Evolutionary conservation across 2,113 vertebrate genomes (phyloP), one percentile per base, ranked within the genome.

Genomic region (Ophthalmolycus amberensis): DNA sequence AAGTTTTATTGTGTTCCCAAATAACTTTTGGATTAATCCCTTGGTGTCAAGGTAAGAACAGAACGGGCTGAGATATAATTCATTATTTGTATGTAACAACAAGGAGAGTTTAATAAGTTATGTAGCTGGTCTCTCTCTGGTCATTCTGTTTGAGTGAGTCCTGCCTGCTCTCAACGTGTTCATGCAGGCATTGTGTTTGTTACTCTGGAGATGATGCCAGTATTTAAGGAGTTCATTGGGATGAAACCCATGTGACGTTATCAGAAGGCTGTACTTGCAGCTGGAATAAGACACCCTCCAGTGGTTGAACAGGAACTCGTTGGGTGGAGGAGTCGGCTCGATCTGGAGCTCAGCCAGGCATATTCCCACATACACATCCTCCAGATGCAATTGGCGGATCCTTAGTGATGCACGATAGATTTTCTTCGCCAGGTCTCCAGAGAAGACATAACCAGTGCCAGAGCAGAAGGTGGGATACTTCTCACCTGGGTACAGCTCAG

Each of bases 251-350:
- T 99, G 98, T 71, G 98, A 99, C 78, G 98, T 99, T 93, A 99
- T 98, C 85, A 99, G 95, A 87, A 97, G 96, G 88, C 97, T 98
- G 90, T 99, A 99, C 95, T 97, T 98, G 96, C 98, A 99, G 95
- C 97, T 98, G 89, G 97, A 98, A 71, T 98, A 99, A 89, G 97
- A 96, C 90, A 99, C 97, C 81, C 97, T 92, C 98, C 97, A 99
- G 95, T 99, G 97, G 93, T 99, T 99, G 94, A 99, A 99, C 66
- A 99, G 95, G 87, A 97, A 97, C 75, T 96, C 96, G 1, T 98
- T 98, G 88, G 97, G 95, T 0, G 97, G 97, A 62, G 97, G 96
- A 52, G 93, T 94, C 29, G 98, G 98, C 88, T 99, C 96, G 37
- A 99, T 96, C 74, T 94, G 91, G 71, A 99, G 87, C 90, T 97